Conservation (phyloP, 2,888 invertebrate species). For the Busseola fusca region DNA sequence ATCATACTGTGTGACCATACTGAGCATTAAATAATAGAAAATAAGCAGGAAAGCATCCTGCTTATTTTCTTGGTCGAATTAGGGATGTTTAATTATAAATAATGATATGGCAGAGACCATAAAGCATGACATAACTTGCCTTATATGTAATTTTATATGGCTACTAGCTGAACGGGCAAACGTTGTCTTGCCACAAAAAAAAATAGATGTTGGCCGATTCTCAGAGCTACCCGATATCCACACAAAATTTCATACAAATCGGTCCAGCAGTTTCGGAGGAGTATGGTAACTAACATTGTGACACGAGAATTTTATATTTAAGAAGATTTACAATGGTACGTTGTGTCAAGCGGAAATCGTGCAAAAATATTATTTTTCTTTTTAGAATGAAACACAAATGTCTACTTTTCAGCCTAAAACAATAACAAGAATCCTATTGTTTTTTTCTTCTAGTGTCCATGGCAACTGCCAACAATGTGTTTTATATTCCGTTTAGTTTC, state of each 20-base stretch:
- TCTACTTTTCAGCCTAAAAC: slow-evolving; percentile 24
- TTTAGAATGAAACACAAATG: slow-evolving; percentile 3
- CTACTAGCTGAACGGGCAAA: no score
- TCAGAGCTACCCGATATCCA: no score
- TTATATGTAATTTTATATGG: slow-evolving; percentile 16
- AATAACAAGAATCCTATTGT: slow-evolving; percentile 34
- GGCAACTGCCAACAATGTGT: slow-evolving; percentile 29
- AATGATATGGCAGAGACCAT: slow-evolving; percentile 26
- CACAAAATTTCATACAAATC: no score
- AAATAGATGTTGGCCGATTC: no score
- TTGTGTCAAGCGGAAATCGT: slow-evolving; percentile 19
- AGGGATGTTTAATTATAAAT: slow-evolving; percentile 18
- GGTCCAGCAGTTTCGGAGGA: no score
- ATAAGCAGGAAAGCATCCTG: slow-evolving; percentile 9
- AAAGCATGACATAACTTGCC: slow-evolving; percentile 20
- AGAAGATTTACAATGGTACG: slow-evolving; percentile 24
- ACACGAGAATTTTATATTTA: no score
- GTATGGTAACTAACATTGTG: no score
- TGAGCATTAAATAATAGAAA: slow-evolving; percentile 8
- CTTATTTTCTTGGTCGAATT: slow-evolving; percentile 15
- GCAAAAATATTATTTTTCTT: slow-evolving; percentile 29
- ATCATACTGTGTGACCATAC: slow-evolving; percentile 5
- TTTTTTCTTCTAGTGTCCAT: slow-evolving; percentile 16
- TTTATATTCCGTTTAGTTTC: slow-evolving; percentile 14
- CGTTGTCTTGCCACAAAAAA: no score